Evolutionary conservation across 2,888 invertebrate species (phyloP).

Genomic region (Eledone cirrhosa): DNA sequence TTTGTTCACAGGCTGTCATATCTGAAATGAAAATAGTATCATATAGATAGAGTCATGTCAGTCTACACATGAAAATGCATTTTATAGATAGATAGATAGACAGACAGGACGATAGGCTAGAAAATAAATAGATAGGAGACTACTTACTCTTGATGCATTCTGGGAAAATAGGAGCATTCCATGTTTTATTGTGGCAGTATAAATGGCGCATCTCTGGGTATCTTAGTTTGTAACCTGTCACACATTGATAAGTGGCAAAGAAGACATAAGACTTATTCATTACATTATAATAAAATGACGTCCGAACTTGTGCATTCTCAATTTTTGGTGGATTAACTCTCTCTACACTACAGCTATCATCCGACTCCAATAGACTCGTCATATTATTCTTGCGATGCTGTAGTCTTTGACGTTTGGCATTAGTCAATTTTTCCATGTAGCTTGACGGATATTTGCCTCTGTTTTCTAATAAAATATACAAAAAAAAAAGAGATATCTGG

Average conservation of each 20-base stretch:
- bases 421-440: conserved; percentile 5
- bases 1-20: conserved; percentile 37
- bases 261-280: conserved; percentile 38
- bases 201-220: conserved; percentile 36
- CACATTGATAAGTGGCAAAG: conserved; percentile 43
- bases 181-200: conserved; percentile 42
- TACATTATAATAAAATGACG: conserved; percentile 39
- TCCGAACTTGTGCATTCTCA: conserved; percentile 33
- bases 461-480: neutral
- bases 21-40: neutral
- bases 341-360: conserved; percentile 17
- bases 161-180: conserved; percentile 38
- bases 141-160: conserved; percentile 38
- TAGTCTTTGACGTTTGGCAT: conserved; percentile 21
- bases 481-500: neutral
- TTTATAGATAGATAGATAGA: too few relatives aligned
- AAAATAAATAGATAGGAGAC: neutral
- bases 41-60: too few relatives aligned
- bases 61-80: too few relatives aligned
- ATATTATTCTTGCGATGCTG: conserved; percentile 1
- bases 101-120: too few relatives aligned
- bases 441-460: conserved; percentile 8
- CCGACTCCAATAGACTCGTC: conserved; percentile 22
- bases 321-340: conserved; percentile 40
- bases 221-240: conserved; percentile 35